Evolutionary conservation across 2,797 vertebrate species (phyloP), one percentile per base, ranked within the genome.

Genomic region (Macropus fuliginosus): DNA sequence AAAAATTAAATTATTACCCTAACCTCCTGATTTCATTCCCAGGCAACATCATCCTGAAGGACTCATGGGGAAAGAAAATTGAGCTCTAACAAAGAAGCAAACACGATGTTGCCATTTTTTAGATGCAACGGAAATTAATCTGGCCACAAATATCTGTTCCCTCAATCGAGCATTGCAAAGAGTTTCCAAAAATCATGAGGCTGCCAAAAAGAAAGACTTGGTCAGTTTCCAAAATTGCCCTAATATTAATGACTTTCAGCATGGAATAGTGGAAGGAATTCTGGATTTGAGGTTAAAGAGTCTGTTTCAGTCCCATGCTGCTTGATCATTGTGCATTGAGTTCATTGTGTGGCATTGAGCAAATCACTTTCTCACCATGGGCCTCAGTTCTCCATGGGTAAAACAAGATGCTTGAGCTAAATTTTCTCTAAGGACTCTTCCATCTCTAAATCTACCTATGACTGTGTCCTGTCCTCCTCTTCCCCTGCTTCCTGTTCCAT

Each of bases 161-260:
- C 8, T 13, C 91, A 92, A 94, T 46, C 40, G 40, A 96, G 95
- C 74, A 95, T 81, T 91, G 57, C n/a, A 29, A 95, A 95, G 94
- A 59, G n/a, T 92, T 95, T 56, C 57, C 55, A 52, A 54, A 98
- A 97, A 57, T n/a, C 52, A 34, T 29, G 18, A 55, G 81, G 87
- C 54, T 95, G 56, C 55, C 95, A 95, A 97, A 52, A 8, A 97
- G 0, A 94, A 97, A 97, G 95, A 97, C 62, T 90, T 91, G 59
- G 94, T 94, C 34, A 27, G 57, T 74, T 94, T 94, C 91, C 95
- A 96, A 91, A 95, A 87, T 10, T 87, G 27, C 9, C 21, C 40
- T 50, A 87, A 87, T 87, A 81, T 50, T 46, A 87, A 27, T 87
- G 74, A 50, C 21, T 50, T 46, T 87, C 46, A 87, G 74, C 1